Base-by-base conservation (phyloP, 2,888 invertebrate species). In the Ceriagrion tenellum region DNA sequence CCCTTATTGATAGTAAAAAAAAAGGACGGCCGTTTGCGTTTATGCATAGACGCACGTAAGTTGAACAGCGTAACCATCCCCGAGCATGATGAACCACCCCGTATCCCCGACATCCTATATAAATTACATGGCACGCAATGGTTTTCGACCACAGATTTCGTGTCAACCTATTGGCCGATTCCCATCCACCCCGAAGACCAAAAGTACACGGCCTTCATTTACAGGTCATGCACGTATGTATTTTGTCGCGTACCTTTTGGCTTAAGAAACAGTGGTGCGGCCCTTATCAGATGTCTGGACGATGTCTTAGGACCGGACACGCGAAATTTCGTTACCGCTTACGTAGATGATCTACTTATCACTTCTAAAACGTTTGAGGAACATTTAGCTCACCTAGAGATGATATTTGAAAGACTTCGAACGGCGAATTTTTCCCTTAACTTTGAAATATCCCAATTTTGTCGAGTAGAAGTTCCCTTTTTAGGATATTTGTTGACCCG, bases 181-280 rank as follows among this genome's bases (percentile, higher is more conserved):
- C 89, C 47, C 8, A 10, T 89, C 3, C 89, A 89, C 23, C 63
- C 63, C 16, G 63, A 23, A 4, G 63, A 63, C 63, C 63, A 63
- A 20, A 63, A 63, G 20, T 89, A 47, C 23, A 89, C 89, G 26
- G 89, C 89, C 4, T 89, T 47, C 55, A 4, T 89, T 13, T 55
- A 89, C 55, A 10, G 23, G 4, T 89, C 89, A 23, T 89, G 89
- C 47, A 89, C 89, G 1, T 55, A 35, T 23, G 89, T 89, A 2
- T 89, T 89, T 89, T 89, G 89, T 89, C 55, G 89, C 23, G 89
- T 47, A 47, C 89, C 89, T 3, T 89, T 89, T 23, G 89, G 55
- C 1, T 20, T 89, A 10, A 89, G 23, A 26, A 89, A 89, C 23
- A 89, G 55, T 89, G 89, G 89, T 12, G 89, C 89, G 55, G 89